Conservation (phyloP, 2,888 invertebrate genomes). For the Drosophila imparisetae region DNA sequence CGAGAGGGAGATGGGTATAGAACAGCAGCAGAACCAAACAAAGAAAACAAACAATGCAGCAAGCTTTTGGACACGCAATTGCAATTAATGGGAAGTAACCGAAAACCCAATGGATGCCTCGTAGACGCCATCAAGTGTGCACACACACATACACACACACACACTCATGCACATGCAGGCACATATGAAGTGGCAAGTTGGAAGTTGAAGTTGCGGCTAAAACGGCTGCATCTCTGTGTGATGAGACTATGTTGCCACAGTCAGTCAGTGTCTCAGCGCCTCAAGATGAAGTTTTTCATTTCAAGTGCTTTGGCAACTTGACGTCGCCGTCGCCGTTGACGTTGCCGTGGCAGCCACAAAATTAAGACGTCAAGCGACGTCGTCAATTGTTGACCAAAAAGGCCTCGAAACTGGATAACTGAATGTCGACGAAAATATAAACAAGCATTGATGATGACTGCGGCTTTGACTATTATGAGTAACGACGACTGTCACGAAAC, state of each 20-base stretch:
- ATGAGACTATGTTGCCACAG: conserved; percentile 14
- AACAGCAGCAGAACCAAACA: conserved; percentile 20
- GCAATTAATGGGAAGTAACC: conserved; percentile 82
- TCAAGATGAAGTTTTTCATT: conserved; percentile 53
- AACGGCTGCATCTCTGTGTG: conserved; percentile 16
- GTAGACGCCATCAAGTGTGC: conserved; percentile 73
- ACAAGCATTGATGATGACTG: conserved; percentile 54
- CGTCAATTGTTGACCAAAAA: conserved; percentile 70
- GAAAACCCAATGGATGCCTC: conserved; percentile 61
- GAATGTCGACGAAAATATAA: conserved; percentile 68
- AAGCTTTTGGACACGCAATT: conserved; percentile 81
- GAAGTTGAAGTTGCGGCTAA: conserved; percentile 28
- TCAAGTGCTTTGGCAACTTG: conserved; percentile 74
- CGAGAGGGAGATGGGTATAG: not conserved
- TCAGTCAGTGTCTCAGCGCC: conserved; percentile 15
- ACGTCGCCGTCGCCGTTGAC: conserved; percentile 34
- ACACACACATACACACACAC: conserved; percentile 31
- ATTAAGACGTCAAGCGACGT: conserved; percentile 77
- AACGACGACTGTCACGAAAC: conserved; percentile 63
- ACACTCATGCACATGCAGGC: conserved; percentile 31
- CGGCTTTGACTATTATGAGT: conserved; percentile 19
- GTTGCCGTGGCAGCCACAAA: conserved; percentile 46
- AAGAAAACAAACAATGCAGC: conserved; percentile 64
- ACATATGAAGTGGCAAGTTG: conserved; percentile 50
- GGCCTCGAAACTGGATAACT: conserved; percentile 37